A percentile compares a stretch with the other conserved stretches of the same genome.
Conservation (phyloP, 2,888 invertebrate genomes). For the Harmothoe impar region DNA sequence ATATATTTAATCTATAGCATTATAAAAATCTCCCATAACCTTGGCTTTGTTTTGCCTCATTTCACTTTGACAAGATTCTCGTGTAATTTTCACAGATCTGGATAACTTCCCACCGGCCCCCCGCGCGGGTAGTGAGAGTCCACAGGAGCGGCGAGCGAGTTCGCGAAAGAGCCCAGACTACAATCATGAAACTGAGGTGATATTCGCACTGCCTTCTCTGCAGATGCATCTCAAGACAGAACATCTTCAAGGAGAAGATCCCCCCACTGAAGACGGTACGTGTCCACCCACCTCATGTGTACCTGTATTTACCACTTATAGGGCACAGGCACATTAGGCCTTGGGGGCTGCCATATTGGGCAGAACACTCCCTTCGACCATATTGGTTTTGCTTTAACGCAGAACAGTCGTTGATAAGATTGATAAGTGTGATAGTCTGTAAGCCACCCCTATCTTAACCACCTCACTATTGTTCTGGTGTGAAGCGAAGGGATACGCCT, state of each 20-base stretch:
- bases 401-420: too few relatives aligned
- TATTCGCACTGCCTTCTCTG: conserved; percentile 96
- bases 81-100: conserved; percentile 87
- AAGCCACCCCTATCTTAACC: too few relatives aligned
- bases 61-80: too few relatives aligned
- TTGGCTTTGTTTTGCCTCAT: too few relatives aligned
- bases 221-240: conserved; percentile 96
- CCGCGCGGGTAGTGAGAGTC: conserved; percentile 86
- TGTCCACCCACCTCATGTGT: background rate
- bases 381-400: background rate
- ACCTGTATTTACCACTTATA: background rate
- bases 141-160: conserved; percentile 73
- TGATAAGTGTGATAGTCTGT: too few relatives aligned
- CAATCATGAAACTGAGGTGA: conserved; percentile 90
- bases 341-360: too few relatives aligned
- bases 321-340: too few relatives aligned
- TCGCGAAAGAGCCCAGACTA: conserved; percentile 76
- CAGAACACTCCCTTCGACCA: background rate
- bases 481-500: too few relatives aligned
- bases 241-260: conserved; percentile 90
- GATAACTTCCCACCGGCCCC: conserved; percentile 95
- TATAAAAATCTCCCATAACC: too few relatives aligned
- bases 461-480: too few relatives aligned
- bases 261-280: conserved; percentile 78
- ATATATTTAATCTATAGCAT: too few relatives aligned